Evolutionary conservation across 2,797 vertebrate species (phyloP), one percentile per base, ranked within the genome.

Genomic region (Halcyon chelicuti): DNA sequence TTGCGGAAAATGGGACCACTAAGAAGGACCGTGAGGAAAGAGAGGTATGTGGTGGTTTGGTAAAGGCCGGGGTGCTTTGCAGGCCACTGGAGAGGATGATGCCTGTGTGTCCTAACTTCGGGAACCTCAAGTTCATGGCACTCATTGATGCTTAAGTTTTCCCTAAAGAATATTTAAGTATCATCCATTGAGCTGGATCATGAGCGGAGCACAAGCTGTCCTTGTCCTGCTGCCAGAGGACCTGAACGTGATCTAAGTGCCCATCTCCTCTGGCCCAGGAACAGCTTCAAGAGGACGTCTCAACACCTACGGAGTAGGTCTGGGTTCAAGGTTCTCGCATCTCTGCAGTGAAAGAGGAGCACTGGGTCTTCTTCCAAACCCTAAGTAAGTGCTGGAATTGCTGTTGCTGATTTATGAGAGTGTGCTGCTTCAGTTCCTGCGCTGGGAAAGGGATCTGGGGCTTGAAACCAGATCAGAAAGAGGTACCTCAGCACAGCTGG

Each of bases 401-500:
- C 75, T 52, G 33, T 72, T 90, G 62, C 87, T 86, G 20, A 86
- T 94, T 95, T 88, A 90, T 78, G 80, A 86, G 82, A 29, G 42
- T 57, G 35, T 86, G 83, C 86, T 92, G 83, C 77, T 81, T 73
- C 83, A 40, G 60, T 94, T 93, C 88, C 92, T 94, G 65, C 8
- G 1, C 93, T 82, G 92, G 78, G 67, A 86, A 35, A 92, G 86
- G 60, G 86, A 93, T 78, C 86, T 91, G 94, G 80, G 80, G 71
- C 75, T 76, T 96, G 96, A 97, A 97, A 96, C 74, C 47, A 0
- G 92, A 95, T 95, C 82, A 93, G 88, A 95, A 90, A 87, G 87
- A 95, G 70, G 94, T 76, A 90, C 91, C 86, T 92, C 86, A 76
- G 86, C 90, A 88, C 95, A 96, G 95, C 96, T 97, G 96, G 90